phyloP scores from a whole-genome alignment of 2,113 vertebrate species.

The Leptosomus discolor region DNA sequence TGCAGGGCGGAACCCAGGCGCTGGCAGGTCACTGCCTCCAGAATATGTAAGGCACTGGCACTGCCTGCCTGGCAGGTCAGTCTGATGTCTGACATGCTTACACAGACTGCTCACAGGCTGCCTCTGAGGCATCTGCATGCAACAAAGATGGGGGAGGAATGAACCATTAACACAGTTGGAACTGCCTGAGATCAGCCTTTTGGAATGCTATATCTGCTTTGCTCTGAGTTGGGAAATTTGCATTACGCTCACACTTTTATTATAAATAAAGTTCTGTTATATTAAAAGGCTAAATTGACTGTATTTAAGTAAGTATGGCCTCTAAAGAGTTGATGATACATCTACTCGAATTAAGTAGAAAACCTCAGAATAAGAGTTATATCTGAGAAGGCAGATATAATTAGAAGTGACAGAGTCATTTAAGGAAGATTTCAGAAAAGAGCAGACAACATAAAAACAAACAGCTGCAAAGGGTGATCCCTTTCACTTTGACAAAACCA shows the following conservation, averaged over 20 bases:
- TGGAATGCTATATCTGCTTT: not conserved
- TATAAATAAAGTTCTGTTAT: not conserved
- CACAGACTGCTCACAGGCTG: not conserved
- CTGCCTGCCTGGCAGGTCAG: not conserved
- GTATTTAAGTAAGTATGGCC: not conserved
- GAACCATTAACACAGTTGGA: not conserved
- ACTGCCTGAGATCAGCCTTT: not conserved
- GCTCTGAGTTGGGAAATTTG: not conserved
- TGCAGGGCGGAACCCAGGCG: accelerated
- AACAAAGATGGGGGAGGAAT: not conserved
- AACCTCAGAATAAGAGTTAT: not conserved
- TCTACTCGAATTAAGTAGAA: not conserved
- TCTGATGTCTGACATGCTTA: not conserved
- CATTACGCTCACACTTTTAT: accelerated
- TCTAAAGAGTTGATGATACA: not conserved
- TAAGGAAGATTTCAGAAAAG: not conserved
- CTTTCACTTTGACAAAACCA: not conserved
- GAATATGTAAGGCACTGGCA: not conserved
- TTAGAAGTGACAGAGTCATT: not conserved
- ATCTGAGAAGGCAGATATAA: not conserved
- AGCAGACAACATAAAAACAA: not conserved
- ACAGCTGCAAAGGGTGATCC: not conserved
- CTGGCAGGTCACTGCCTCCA: not conserved
- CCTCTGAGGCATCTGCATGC: not conserved
- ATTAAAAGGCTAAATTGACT: not conserved